Percentiles rank a stretch among this genome's conserved stretches.
These are phyloP conservation scores for Perognathus longimembris DNA, from an alignment of 2,113 vertebrate species.

Conservation along the genomic window DNA sequence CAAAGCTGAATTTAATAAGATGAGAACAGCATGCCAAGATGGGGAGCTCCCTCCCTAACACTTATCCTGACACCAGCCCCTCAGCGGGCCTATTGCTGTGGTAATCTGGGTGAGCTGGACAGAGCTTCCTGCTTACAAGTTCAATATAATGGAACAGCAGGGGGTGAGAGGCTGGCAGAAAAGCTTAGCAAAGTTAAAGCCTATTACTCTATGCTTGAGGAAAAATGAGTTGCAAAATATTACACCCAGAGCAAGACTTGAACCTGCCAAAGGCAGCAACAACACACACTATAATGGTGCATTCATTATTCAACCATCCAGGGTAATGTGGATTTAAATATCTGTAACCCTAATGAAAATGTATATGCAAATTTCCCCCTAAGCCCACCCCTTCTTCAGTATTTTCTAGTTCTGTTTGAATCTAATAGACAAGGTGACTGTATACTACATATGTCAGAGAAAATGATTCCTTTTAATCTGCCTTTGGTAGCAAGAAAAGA, in stretches of 20 bases:
- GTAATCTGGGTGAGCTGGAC: slow-evolving; percentile 96
- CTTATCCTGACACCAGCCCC: slow-evolving; percentile 94
- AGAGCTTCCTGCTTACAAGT: slow-evolving; percentile 93
- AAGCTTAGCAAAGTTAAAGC: slow-evolving; percentile 99
- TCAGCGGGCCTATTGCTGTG: slow-evolving; percentile 96
- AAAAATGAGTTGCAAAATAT: slow-evolving; percentile 89
- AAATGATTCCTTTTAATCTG: slow-evolving; percentile 75
- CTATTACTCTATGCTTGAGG: slow-evolving; percentile 94
- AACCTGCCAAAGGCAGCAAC: slow-evolving; percentile 90
- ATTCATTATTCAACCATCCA: slow-evolving; percentile 80
- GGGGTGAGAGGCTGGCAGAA: slow-evolving; percentile 95
- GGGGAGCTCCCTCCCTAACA: slow-evolving; percentile 92
- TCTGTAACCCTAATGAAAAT: slow-evolving; percentile 85
- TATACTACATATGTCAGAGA: slow-evolving; percentile 72
- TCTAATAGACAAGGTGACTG: slow-evolving; percentile 77
- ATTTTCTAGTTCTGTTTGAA: slow-evolving; percentile 79
- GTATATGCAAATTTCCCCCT: slow-evolving; percentile 82
- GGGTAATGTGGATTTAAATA: slow-evolving; percentile 84
- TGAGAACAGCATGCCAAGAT: slow-evolving; percentile 95
- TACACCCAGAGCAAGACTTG: slow-evolving; percentile 85
- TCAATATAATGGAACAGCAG: slow-evolving; percentile 98
- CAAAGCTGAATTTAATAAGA: slow-evolving; percentile 97
- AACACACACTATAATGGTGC: slow-evolving; percentile 81
- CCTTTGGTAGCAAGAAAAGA: slow-evolving; percentile 57
- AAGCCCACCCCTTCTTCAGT: slow-evolving; percentile 41